Conservation (phyloP, 2,797 vertebrate genomes). For the Setipinna tenuifilis region DNA sequence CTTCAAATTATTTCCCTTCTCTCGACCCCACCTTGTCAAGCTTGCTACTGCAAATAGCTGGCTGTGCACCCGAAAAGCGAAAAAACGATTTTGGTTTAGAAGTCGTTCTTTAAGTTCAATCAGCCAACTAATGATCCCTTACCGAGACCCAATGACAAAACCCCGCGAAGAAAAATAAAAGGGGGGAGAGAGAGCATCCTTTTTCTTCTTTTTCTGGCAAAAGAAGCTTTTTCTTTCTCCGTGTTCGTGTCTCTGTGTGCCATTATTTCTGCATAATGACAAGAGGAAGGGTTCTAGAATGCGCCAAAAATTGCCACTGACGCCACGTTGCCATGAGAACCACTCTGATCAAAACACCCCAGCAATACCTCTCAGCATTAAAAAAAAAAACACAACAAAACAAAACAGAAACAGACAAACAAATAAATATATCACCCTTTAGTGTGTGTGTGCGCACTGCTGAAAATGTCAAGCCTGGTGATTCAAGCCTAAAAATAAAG, state of each 20-base stretch:
- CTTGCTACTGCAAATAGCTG: background rate
- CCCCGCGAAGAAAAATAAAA: background rate
- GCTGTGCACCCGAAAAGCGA: background rate
- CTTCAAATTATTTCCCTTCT: background rate
- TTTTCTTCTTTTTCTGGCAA: background rate
- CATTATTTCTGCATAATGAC: conserved; percentile 12
- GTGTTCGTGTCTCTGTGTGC: background rate
- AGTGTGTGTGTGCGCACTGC: background rate
- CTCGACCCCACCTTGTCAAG: background rate
- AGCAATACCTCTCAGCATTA: background rate
- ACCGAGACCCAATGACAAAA: background rate
- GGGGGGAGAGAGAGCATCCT: background rate
- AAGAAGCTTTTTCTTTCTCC: background rate
- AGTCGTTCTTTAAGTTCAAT: background rate
- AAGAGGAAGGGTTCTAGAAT: background rate
- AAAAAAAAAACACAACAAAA: background rate
- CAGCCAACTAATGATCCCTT: background rate
- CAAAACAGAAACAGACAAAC: background rate
- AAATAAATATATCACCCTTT: background rate
- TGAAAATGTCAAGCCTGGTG: background rate
- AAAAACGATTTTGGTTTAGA: background rate
- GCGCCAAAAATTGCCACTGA: background rate
- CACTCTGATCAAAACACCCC: background rate
- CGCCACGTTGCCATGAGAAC: background rate
- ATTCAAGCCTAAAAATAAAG: conserved; percentile 11